These are phyloP conservation scores for Tretioscincus oriximinensis DNA, from an alignment of 2,113 vertebrate species.

Conservation along the genomic window DNA sequence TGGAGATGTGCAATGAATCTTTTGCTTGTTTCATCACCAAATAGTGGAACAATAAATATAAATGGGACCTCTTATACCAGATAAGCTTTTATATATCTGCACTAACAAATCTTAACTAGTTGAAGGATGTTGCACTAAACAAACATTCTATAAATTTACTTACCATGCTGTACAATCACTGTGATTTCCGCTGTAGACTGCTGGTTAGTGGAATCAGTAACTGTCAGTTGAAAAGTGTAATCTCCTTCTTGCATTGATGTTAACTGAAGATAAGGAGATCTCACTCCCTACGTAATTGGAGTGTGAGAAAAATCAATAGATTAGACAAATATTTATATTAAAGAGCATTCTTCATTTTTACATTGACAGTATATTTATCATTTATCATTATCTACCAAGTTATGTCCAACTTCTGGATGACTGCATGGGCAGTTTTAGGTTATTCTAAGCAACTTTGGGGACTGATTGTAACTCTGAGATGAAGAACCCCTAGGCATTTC, in stretches of 20 bases:
- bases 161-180: conserved; percentile 77
- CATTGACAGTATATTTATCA: not conserved
- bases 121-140: not conserved
- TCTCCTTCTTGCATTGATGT: conserved; percentile 78
- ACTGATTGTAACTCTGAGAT: no score
- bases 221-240: conserved; percentile 76
- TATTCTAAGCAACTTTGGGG: no score
- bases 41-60: no score
- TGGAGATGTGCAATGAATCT: no score
- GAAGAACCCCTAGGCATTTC: no score
- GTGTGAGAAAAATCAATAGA: not conserved
- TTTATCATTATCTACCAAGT: not conserved
- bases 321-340: not conserved
- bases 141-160: conserved; percentile 14
- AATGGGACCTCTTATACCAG: no score
- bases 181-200: conserved; percentile 70
- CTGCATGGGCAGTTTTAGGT: no score
- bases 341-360: not conserved
- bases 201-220: conserved; percentile 76
- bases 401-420: no score
- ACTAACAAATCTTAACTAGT: rapidly evolving
- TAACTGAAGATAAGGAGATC: conserved; percentile 72
- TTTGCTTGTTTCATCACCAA: no score
- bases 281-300: conserved; percentile 59
- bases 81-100: no score